A percentile compares a stretch with the other conserved stretches of the same genome.
Conservation (phyloP, 2,113 vertebrate genomes). For the Psittacula cyanocephala region DNA sequence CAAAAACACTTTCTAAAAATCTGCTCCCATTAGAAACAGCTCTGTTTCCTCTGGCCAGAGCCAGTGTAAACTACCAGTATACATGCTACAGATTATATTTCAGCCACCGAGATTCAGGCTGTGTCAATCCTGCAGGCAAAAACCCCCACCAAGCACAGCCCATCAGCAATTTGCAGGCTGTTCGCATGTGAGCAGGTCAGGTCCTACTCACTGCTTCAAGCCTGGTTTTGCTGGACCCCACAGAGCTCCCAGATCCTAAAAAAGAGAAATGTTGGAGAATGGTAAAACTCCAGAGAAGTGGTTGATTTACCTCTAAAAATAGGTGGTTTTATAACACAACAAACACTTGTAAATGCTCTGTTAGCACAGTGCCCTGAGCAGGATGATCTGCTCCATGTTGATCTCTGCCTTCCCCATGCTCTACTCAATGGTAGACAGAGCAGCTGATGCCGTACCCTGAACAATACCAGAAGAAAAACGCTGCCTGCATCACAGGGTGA, state of each 20-base stretch:
- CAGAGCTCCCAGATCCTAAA: not conserved
- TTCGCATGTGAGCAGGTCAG: not conserved
- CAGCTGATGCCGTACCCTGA: not conserved
- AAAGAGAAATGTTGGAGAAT: not conserved
- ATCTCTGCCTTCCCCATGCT: not conserved
- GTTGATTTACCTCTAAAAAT: not conserved
- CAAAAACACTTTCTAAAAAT: not conserved
- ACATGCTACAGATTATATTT: not conserved
- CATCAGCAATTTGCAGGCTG: not conserved
- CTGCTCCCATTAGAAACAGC: not conserved
- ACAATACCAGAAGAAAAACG: rapidly evolving
- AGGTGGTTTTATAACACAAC: not conserved
- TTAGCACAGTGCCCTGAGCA: not conserved
- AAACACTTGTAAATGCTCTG: not conserved
- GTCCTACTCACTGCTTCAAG: not conserved
- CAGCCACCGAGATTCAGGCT: not conserved
- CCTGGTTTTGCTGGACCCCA: not conserved
- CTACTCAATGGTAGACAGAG: not conserved
- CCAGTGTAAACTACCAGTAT: not conserved
- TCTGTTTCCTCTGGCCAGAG: not conserved
- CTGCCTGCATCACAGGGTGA: not conserved
- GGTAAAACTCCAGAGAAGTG: not conserved
- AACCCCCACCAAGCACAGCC: not conserved
- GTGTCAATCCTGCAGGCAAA: not conserved
- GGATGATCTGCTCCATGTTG: rapidly evolving